Evolutionary conservation across 2,797 vertebrate genomes (phyloP).

Genomic region (Rhabdophis nuchalis): DNA sequence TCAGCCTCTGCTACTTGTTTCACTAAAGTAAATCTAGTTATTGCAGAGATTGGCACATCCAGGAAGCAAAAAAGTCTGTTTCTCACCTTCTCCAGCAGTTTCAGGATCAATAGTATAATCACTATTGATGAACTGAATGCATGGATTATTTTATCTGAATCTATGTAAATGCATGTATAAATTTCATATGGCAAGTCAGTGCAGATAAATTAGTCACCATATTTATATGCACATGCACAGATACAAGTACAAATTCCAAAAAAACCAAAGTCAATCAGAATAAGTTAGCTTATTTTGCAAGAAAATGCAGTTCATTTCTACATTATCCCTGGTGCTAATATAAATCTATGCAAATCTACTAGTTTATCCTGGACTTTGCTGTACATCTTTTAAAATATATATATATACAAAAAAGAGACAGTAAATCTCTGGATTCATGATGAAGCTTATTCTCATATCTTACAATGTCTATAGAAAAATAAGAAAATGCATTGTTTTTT

Average conservation of each 20-base stretch:
- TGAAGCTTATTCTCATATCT: conserved; percentile 16
- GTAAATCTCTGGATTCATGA: conserved; percentile 8
- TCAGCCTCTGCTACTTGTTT: neutral
- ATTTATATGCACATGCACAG: neutral
- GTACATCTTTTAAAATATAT: conserved; percentile 7
- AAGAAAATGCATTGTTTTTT: conserved; percentile 25
- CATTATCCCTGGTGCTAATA: neutral
- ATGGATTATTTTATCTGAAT: neutral
- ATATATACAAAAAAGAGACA: neutral
- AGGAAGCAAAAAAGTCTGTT: neutral
- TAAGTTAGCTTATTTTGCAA: conserved; percentile 22
- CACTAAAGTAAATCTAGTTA: neutral
- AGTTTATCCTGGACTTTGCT: neutral
- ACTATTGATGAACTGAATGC: neutral
- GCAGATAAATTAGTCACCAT: neutral
- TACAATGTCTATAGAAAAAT: conserved; percentile 26
- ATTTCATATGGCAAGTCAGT: neutral
- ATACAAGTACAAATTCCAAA: neutral
- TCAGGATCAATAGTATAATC: neutral
- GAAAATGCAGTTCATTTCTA: conserved; percentile 17
- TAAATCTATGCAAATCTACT: conserved; percentile 16
- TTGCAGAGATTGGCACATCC: neutral
- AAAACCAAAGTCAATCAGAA: neutral
- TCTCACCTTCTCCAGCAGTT: neutral
- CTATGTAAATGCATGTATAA: neutral